A percentile compares a stretch with the other conserved stretches of the same genome.
Conservation (phyloP, 2,113 vertebrate species). For the Sphaerodactylus townsendi region DNA sequence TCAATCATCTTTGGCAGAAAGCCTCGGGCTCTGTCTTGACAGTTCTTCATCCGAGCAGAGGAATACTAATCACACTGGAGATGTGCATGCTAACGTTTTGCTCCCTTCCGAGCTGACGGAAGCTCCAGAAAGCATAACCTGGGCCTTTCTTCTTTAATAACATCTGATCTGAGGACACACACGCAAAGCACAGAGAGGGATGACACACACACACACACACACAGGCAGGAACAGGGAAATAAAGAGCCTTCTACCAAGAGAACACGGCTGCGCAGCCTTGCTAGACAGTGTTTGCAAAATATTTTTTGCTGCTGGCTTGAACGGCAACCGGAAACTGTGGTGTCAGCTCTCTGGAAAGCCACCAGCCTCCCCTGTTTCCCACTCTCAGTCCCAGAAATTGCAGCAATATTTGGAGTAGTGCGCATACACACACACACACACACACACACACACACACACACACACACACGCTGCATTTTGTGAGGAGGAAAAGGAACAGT, state of each 20-base stretch:
- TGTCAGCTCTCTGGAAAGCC: background rate
- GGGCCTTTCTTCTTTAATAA: background rate
- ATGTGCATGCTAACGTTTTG: accelerated
- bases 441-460: background rate
- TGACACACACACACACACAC: background rate
- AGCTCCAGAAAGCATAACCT: accelerated
- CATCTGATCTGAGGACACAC: background rate
- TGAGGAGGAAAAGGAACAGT: background rate
- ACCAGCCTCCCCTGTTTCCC: no score
- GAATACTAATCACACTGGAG: background rate
- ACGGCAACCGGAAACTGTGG: no score
- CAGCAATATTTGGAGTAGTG: background rate
- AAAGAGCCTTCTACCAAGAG: background rate
- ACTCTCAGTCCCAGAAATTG: background rate
- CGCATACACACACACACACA: no score
- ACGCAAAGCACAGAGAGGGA: background rate
- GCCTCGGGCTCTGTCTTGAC: background rate
- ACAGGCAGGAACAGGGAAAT: accelerated
- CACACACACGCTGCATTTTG: no score
- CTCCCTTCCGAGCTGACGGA: background rate
- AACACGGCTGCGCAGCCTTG: accelerated
- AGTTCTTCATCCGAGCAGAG: background rate
- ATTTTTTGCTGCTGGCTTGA: background rate
- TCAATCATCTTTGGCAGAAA: background rate
- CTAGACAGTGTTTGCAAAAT: background rate